Evolutionary conservation across 1,140 invertebrate genomes (phyloP).

Genomic region (Megalonaias nervosa): DNA sequence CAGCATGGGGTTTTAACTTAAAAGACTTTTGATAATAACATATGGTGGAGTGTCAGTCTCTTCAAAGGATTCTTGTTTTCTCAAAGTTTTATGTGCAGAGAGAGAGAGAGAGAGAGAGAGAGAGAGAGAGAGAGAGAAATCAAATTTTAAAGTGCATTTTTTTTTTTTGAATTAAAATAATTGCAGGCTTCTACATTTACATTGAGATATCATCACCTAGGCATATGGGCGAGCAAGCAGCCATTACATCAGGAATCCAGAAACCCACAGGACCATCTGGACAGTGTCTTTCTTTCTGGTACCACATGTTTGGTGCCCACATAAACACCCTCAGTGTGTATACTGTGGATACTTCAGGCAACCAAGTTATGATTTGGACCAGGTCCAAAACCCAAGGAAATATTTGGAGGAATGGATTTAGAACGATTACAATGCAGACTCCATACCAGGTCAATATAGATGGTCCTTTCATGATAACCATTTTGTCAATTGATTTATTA

Average conservation of each 20-base stretch:
- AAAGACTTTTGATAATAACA: no score
- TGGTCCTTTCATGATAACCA: no score
- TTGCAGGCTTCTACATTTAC: conserved; percentile 64
- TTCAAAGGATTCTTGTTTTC: no score
- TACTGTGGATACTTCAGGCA: conserved; percentile 30
- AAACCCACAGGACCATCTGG: conserved; percentile 16
- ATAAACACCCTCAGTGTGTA: conserved; percentile 63
- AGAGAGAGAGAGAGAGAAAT: no score
- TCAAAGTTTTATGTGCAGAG: no score
- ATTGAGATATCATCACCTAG: conserved; percentile 65
- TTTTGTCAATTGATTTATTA: no score
- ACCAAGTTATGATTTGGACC: conserved; percentile 58
- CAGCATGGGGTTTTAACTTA: no score
- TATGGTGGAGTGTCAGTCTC: no score
- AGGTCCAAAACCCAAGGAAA: conserved; percentile 59
- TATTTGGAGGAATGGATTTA: conserved; percentile 56
- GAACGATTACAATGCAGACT: conserved; percentile 37
- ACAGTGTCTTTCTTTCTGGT: conserved; percentile 76
- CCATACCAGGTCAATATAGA: conserved; percentile 40
- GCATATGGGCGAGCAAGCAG: conserved; percentile 59
- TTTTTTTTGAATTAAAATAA: no score
- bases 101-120: no score
- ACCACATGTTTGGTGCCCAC: conserved; percentile 82
- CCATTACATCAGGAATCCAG: conserved; percentile 52
- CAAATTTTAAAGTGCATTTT: no score